These are phyloP conservation scores for Labeo calbasu DNA, from an alignment of 2,797 vertebrate species.

Conservation along the genomic window DNA sequence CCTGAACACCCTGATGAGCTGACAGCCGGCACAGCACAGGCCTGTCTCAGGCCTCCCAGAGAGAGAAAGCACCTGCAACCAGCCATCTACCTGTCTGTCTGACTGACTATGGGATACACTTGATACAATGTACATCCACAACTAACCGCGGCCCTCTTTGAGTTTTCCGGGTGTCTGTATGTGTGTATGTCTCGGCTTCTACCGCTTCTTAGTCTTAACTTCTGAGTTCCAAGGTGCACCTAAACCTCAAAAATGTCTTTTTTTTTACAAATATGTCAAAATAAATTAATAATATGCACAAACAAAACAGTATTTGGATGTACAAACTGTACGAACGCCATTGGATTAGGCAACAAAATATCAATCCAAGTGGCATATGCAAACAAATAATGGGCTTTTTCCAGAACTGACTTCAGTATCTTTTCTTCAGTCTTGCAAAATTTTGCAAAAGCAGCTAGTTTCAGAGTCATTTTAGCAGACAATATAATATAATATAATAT, in stretches of 20 bases:
- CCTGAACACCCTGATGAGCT: constrained; percentile 76
- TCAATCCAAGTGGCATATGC: not conserved
- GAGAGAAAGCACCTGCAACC: constrained; percentile 63
- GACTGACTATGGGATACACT: constrained; percentile 58
- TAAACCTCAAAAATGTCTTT: not conserved
- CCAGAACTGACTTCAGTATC: not conserved
- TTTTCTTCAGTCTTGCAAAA: not conserved
- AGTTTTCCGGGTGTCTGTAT: constrained; percentile 44
- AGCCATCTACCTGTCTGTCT: constrained; percentile 58
- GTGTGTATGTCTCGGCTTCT: constrained; percentile 32
- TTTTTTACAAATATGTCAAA: constrained; percentile 7
- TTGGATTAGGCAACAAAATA: not conserved
- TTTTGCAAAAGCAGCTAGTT: not conserved
- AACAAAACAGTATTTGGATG: not conserved
- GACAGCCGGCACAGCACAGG: constrained; percentile 72
- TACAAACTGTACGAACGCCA: not conserved
- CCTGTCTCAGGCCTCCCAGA: constrained; percentile 72
- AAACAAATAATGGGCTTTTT: constrained; percentile 16
- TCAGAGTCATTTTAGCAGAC: not conserved
- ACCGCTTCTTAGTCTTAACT: constrained; percentile 26
- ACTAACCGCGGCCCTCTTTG: constrained; percentile 51
- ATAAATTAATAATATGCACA: constrained; percentile 2
- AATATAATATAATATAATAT: not conserved
- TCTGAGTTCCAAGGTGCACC: constrained; percentile 28
- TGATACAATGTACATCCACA: constrained; percentile 53